A percentile compares a stretch with the other conserved stretches of the same genome.
Conservation (phyloP, 2,888 invertebrate genomes). For the Phytoseiulus persimilis region DNA sequence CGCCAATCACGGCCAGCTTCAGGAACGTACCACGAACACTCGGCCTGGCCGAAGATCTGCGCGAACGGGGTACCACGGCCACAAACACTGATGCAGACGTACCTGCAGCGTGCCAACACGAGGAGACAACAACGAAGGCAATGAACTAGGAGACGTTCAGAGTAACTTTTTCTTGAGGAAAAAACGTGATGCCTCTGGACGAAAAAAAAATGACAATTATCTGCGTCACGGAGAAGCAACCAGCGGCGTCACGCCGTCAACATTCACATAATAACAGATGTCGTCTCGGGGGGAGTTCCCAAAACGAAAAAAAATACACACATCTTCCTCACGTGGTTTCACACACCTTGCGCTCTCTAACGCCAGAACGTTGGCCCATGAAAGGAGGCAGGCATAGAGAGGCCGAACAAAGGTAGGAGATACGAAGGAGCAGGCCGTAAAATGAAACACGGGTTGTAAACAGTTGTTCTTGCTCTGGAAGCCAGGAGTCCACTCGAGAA, state of each 20-base stretch:
- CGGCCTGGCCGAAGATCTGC: not conserved
- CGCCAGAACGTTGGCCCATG: not conserved
- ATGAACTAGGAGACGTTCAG: not conserved
- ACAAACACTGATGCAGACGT: not conserved
- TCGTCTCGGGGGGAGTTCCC: not conserved
- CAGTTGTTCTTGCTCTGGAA: not conserved
- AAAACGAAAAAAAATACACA: not conserved
- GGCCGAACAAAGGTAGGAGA: not conserved
- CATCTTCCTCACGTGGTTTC: not conserved
- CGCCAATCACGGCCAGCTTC: not conserved
- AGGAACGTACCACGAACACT: not conserved
- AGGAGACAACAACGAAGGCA: not conserved
- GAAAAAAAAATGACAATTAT: not conserved
- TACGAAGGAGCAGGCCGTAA: not conserved
- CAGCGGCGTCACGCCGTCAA: not conserved
- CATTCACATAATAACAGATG: too few relatives aligned
- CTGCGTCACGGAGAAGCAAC: not conserved
- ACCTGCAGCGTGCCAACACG: not conserved
- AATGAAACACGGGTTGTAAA: not conserved
- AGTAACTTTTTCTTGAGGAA: not conserved
- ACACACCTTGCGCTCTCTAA: not conserved
- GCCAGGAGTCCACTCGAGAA: not conserved
- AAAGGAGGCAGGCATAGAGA: too few relatives aligned
- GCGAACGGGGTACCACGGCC: not conserved
- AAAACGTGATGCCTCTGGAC: not conserved